phyloP scores from a whole-genome alignment of 2,888 invertebrate species.

The Agrotis segetum region DNA sequence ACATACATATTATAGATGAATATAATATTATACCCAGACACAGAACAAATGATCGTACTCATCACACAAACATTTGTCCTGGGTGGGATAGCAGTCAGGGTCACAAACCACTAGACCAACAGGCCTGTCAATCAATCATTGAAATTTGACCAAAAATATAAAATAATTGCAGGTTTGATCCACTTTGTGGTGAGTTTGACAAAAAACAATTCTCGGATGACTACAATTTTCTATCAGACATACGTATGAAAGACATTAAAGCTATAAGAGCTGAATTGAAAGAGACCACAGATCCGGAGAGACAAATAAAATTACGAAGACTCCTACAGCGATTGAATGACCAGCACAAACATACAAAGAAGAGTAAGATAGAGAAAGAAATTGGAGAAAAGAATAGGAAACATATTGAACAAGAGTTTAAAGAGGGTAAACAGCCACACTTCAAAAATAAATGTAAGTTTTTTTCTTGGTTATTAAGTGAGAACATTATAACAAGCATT shows the following conservation, averaged over 20 bases:
- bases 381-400: constrained; percentile 90
- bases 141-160: neutral
- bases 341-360: constrained; percentile 93
- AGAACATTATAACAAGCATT: no score
- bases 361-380: constrained; percentile 89
- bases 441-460: constrained; percentile 89
- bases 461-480: no score
- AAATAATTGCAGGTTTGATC: constrained; percentile 93
- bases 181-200: constrained; percentile 95
- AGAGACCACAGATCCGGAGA: constrained; percentile 91
- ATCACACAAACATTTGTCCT: no score
- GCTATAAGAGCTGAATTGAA: constrained; percentile 92
- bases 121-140: neutral
- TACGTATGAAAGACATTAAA: constrained; percentile 93
- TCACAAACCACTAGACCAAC: no score
- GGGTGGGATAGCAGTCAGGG: no score
- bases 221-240: constrained; percentile 94
- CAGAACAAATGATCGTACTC: no score
- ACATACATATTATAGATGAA: no score
- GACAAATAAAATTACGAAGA: constrained; percentile 92
- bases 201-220: constrained; percentile 94
- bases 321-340: constrained; percentile 95
- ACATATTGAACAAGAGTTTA: constrained; percentile 88
- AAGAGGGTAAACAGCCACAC: constrained; percentile 93
- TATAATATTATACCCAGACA: no score